Conservation (phyloP, 2,888 invertebrate species). For the Beris morrisii region DNA sequence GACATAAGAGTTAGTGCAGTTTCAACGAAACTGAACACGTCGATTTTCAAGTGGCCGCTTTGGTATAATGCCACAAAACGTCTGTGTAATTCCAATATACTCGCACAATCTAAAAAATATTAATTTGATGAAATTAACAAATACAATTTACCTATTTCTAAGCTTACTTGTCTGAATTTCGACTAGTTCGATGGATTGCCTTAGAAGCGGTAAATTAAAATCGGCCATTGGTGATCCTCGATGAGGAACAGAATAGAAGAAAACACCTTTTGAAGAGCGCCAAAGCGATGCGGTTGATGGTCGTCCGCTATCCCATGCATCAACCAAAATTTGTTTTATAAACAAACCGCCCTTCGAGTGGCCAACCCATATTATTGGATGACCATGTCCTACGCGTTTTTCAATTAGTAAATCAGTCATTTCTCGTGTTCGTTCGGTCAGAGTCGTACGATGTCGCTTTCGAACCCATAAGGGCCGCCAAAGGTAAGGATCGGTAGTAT, state of each 20-base stretch:
- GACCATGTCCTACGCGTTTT: constrained; percentile 69
- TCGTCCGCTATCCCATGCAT: constrained; percentile 60
- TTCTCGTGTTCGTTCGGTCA: constrained; percentile 70
- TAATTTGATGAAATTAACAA: constrained; percentile 20
- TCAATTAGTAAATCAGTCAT: constrained; percentile 70
- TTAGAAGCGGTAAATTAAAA: constrained; percentile 70
- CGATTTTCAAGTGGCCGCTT: constrained; percentile 57
- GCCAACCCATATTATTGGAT: constrained; percentile 80
- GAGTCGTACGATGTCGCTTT: constrained; percentile 65
- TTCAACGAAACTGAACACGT: constrained; percentile 77
- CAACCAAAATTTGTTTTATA: constrained; percentile 79
- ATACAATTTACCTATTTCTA: constrained; percentile 1
- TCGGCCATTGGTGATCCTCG: constrained; percentile 78
- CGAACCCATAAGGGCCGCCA: constrained; percentile 77
- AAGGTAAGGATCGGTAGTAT: constrained; percentile 75
- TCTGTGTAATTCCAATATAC: constrained; percentile 68
- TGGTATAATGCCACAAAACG: constrained; percentile 63
- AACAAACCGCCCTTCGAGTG: constrained; percentile 86
- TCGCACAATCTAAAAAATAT: constrained; percentile 73
- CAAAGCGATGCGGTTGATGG: constrained; percentile 58
- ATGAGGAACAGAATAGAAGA: constrained; percentile 89
- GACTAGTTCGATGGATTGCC: constrained; percentile 75
- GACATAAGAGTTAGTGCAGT: constrained; percentile 75
- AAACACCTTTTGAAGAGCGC: constrained; percentile 64
- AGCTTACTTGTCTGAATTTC: constrained; percentile 76